Evolutionary conservation across 2,888 invertebrate genomes (phyloP).

Genomic region (Cryptocephalus primarius): DNA sequence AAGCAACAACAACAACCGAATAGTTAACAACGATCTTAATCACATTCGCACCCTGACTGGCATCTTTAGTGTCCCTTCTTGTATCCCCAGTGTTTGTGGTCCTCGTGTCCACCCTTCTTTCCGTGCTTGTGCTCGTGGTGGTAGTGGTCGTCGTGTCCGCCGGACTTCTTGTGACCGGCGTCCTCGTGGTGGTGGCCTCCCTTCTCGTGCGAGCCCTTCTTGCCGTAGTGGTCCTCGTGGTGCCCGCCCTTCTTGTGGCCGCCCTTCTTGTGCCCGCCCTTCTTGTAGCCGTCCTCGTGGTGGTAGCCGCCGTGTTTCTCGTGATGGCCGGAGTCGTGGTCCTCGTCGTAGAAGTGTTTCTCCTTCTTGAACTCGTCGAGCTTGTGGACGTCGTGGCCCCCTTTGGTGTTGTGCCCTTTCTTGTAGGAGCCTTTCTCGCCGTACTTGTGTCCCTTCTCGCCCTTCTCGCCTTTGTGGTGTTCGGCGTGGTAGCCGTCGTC

Average conservation of each 20-base stretch:
- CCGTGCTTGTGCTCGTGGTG: slow-evolving; percentile 63
- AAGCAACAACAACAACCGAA: slow-evolving; percentile 14
- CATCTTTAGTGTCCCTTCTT: slow-evolving; percentile 34
- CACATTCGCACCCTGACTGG: slow-evolving; percentile 4
- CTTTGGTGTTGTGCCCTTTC: slow-evolving; percentile 74
- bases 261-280: slow-evolving; percentile 71
- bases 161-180: slow-evolving; percentile 67
- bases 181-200: slow-evolving; percentile 71
- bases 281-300: slow-evolving; percentile 70
- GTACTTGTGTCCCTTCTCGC: slow-evolving; percentile 51
- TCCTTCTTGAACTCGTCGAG: slow-evolving; percentile 78
- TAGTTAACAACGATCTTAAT: slow-evolving; percentile 11
- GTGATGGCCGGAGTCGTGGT: slow-evolving; percentile 70
- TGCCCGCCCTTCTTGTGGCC: slow-evolving; percentile 70
- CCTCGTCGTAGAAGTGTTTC: slow-evolving; percentile 77
- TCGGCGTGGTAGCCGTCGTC: slow-evolving; percentile 54
- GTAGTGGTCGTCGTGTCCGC: slow-evolving; percentile 67
- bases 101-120: slow-evolving; percentile 70
- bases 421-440: slow-evolving; percentile 67
- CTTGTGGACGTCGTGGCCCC: slow-evolving; percentile 77
- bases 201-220: slow-evolving; percentile 70
- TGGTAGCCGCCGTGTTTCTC: slow-evolving; percentile 73
- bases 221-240: slow-evolving; percentile 67
- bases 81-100: slow-evolving; percentile 69
- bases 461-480: slow-evolving; percentile 56